Conservation (phyloP, 2,113 vertebrate genomes). For the Sinocyclocheilus grahami region DNA sequence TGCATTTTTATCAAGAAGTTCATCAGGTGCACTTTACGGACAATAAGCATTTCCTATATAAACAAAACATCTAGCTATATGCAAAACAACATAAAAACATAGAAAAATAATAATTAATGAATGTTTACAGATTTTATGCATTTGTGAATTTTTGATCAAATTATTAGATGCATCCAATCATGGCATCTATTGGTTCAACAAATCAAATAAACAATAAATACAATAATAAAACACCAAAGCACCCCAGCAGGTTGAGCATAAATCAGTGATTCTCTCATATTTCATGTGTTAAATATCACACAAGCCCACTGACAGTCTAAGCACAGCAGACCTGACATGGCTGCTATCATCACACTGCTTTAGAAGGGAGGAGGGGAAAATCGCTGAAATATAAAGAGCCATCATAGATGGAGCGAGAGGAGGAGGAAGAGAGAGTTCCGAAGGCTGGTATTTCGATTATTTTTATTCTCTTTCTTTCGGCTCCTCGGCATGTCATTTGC, state of each 20-base stretch:
- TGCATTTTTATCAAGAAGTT: neutral
- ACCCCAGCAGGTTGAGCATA: neutral
- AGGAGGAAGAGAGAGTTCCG: constrained; percentile 19
- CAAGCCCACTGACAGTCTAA: constrained; percentile 63
- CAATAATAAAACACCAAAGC: neutral
- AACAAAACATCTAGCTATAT: neutral
- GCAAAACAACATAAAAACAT: neutral
- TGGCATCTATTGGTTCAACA: neutral
- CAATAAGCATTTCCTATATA: neutral
- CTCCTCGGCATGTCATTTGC: neutral
- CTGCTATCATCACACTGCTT: constrained; percentile 68
- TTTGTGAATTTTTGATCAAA: neutral
- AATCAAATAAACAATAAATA: constrained; percentile 3
- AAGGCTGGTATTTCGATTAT: neutral
- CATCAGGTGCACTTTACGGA: neutral
- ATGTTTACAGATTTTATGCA: neutral
- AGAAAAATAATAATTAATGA: neutral
- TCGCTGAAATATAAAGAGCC: constrained; percentile 47
- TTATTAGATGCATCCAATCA: neutral
- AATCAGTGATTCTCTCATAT: neutral
- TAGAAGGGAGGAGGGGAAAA: constrained; percentile 33
- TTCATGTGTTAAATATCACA: constrained; percentile 13
- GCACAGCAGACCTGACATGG: constrained; percentile 63
- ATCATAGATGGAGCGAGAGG: constrained; percentile 42
- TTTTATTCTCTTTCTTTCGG: neutral